A percentile compares a stretch with the other conserved stretches of the same genome.
These are phyloP conservation scores for Odocoileus virginianus DNA, from an alignment of 2,113 vertebrate species.

Conservation along the genomic window DNA sequence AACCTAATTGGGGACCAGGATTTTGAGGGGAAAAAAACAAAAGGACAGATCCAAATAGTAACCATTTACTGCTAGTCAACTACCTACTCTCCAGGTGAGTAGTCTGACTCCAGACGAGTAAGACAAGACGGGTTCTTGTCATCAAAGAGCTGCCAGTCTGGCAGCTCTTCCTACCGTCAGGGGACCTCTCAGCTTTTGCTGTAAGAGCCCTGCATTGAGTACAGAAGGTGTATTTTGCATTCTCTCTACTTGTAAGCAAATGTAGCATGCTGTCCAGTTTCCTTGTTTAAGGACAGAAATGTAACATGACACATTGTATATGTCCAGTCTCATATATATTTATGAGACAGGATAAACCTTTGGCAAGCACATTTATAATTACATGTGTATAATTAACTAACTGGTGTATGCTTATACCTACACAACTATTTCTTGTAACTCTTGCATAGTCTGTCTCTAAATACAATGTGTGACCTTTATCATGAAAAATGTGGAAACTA, in stretches of 20 bases:
- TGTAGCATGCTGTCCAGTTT: conserved; percentile 94
- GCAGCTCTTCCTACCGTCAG: conserved; percentile 69
- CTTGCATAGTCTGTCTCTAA: conserved; percentile 97
- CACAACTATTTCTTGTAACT: conserved; percentile 97
- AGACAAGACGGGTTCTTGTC: neutral
- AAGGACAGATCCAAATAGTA: neutral
- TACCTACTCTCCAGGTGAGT: neutral
- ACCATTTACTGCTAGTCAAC: neutral
- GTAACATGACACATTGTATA: conserved; percentile 89
- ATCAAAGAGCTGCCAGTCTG: neutral
- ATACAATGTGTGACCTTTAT: conserved; percentile 95
- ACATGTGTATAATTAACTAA: conserved; percentile 97
- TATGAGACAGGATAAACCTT: conserved; percentile 83
- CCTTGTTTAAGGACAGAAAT: conserved; percentile 84
- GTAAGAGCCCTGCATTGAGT: conserved; percentile 81
- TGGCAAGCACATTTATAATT: conserved; percentile 93
- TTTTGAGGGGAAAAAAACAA: neutral
- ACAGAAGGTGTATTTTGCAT: conserved; percentile 91
- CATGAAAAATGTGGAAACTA: conserved; percentile 91
- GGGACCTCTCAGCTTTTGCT: conserved; percentile 75
- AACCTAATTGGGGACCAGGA: neutral
- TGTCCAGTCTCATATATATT: conserved; percentile 92
- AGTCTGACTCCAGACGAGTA: neutral
- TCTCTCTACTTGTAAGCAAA: conserved; percentile 92
- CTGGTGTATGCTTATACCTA: conserved; percentile 94